Evolutionary conservation across 2,888 invertebrate species (phyloP).

Genomic region (Nemotelus nigrinus): DNA sequence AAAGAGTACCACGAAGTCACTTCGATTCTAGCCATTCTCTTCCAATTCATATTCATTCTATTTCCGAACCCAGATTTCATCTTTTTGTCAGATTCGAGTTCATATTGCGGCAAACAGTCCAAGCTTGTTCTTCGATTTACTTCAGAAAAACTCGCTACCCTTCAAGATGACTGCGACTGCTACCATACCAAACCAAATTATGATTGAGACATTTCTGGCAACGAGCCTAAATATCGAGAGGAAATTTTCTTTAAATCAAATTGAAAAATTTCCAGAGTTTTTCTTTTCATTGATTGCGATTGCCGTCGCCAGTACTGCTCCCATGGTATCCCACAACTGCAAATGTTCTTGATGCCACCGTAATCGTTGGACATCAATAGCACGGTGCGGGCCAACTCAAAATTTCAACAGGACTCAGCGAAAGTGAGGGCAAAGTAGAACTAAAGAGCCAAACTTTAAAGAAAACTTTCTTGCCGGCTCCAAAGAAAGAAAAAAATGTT

Average conservation of each 20-base stretch:
- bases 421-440: not conserved
- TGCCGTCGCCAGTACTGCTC: too few relatives aligned
- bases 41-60: too few relatives aligned
- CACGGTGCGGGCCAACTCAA: not conserved
- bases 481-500: constrained; percentile 2
- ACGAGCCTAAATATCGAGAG: constrained; percentile 13
- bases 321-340: too few relatives aligned
- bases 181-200: not conserved
- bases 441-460: not conserved
- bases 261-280: constrained; percentile 17
- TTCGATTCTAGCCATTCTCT: not conserved
- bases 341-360: not conserved
- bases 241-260: constrained; percentile 22
- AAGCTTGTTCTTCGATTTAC: too few relatives aligned
- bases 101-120: too few relatives aligned
- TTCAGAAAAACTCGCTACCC: too few relatives aligned
- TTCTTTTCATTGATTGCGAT: not conserved
- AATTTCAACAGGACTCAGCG: not conserved
- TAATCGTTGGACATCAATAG: not conserved
- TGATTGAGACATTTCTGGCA: constrained; percentile 25
- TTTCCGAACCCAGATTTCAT: too few relatives aligned
- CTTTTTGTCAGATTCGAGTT: too few relatives aligned
- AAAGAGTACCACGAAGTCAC: not conserved
- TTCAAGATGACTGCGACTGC: too few relatives aligned
- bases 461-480: constrained; percentile 18